Evolutionary conservation across 2,113 vertebrate genomes (phyloP).

Genomic region (Arvicanthis niloticus): DNA sequence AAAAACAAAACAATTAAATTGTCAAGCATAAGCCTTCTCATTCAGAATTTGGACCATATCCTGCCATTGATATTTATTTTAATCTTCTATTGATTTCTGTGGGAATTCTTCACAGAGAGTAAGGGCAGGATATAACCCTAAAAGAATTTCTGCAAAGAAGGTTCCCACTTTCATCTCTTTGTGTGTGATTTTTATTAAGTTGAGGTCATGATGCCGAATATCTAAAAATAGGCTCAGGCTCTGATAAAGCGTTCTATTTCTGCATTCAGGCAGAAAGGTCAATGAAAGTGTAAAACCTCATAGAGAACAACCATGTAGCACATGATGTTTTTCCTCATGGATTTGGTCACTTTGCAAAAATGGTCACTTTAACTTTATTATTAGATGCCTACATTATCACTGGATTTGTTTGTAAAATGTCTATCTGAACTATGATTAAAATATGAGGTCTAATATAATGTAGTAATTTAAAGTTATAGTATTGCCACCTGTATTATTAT

Average conservation of each 20-base stretch:
- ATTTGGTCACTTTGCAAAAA: conserved; percentile 49
- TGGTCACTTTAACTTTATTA: background rate
- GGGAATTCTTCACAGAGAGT: conserved; percentile 75
- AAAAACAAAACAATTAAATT: conserved; percentile 81
- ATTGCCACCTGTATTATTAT: background rate
- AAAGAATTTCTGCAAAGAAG: conserved; percentile 74
- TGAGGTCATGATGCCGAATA: conserved; percentile 46
- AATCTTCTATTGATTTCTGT: conserved; percentile 83
- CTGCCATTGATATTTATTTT: conserved; percentile 86
- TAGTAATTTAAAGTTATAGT: background rate
- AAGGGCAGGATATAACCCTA: conserved; percentile 74
- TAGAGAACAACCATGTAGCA: conserved; percentile 13
- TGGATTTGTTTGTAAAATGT: background rate
- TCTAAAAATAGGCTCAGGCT: conserved; percentile 75
- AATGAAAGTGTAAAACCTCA: conserved; percentile 55
- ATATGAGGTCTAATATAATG: background rate
- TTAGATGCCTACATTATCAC: background rate
- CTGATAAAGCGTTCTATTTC: conserved; percentile 72
- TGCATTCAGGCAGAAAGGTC: conserved; percentile 64
- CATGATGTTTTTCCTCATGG: background rate
- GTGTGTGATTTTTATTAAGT: conserved; percentile 79
- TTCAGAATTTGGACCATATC: conserved; percentile 77
- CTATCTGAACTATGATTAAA: background rate
- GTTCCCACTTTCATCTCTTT: conserved; percentile 81
- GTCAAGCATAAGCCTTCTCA: conserved; percentile 66